Evolutionary conservation across 2,888 invertebrate species (phyloP).

Genomic region (Lasiommata megera): DNA sequence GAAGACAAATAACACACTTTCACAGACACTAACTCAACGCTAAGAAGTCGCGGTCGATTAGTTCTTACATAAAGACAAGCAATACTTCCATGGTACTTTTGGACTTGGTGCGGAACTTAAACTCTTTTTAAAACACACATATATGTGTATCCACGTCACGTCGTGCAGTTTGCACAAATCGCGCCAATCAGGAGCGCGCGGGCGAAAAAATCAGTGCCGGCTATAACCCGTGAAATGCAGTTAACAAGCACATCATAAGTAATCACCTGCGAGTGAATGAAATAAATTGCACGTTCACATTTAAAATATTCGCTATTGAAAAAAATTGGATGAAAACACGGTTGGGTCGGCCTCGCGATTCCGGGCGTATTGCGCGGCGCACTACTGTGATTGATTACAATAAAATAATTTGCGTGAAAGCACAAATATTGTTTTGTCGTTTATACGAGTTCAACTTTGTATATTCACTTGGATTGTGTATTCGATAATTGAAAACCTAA

Average conservation of each 20-base stretch:
- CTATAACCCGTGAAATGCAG: constrained; percentile 48
- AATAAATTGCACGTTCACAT: constrained; percentile 69
- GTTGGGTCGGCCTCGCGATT: constrained; percentile 60
- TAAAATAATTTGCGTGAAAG: constrained; percentile 59
- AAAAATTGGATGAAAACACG: constrained; percentile 59
- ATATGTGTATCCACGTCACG: constrained; percentile 6
- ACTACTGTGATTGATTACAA: constrained; percentile 59
- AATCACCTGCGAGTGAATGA: constrained; percentile 66
- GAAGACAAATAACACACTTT: no score
- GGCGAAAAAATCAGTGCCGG: constrained; percentile 31
- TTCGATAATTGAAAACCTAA: background rate
- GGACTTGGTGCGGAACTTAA: background rate
- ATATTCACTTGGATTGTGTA: background rate
- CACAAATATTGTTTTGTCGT: constrained; percentile 42
- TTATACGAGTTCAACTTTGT: constrained; percentile 22
- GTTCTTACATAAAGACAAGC: no score
- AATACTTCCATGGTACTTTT: no score
- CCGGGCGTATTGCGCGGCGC: constrained; percentile 45
- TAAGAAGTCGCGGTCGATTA: no score
- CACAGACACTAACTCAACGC: no score
- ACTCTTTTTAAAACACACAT: background rate
- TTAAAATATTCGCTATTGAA: constrained; percentile 64
- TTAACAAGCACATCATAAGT: constrained; percentile 72
- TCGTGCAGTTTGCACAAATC: constrained; percentile 27
- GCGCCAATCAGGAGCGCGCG: constrained; percentile 24